phyloP scores from a whole-genome alignment of 2,797 vertebrate genomes.

The Sebastes nivosus region DNA sequence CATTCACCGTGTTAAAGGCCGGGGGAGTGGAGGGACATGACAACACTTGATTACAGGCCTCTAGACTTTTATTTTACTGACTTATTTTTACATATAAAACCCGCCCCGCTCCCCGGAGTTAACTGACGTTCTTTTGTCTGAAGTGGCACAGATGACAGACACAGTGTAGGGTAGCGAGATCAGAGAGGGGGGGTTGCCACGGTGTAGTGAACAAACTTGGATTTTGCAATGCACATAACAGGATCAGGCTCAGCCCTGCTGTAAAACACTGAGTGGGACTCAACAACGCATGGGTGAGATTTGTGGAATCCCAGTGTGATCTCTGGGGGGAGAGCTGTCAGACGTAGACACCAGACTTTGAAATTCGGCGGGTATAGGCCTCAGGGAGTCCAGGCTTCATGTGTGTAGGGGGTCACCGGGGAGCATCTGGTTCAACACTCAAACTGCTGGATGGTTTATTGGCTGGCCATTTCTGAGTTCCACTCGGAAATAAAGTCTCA shows the following conservation, averaged over 20 bases:
- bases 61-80: not conserved
- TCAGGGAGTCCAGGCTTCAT: slow-evolving; percentile 25
- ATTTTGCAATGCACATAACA: slow-evolving; percentile 25
- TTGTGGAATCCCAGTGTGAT: slow-evolving; percentile 74
- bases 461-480: not conserved
- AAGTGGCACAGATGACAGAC: slow-evolving; percentile 8
- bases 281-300: slow-evolving; percentile 67
- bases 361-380: slow-evolving; percentile 26
- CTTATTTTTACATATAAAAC: slow-evolving; percentile 26
- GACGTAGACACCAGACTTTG: slow-evolving; percentile 49
- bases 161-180: slow-evolving; percentile 22
- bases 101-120: not conserved
- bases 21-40: slow-evolving; percentile 38
- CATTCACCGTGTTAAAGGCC: slow-evolving; percentile 5
- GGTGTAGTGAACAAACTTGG: slow-evolving; percentile 35
- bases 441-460: not conserved
- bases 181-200: slow-evolving; percentile 12
- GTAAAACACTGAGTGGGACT: slow-evolving; percentile 44
- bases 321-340: slow-evolving; percentile 28
- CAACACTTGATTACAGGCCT: not conserved
- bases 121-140: slow-evolving; percentile 10
- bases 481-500: not conserved
- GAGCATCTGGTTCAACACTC: slow-evolving; percentile 29
- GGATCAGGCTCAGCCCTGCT: slow-evolving; percentile 21
- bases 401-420: slow-evolving; percentile 15